Evolutionary conservation across 2,113 vertebrate species (phyloP), one percentile per base, ranked within the genome.

Genomic region (Hucho hucho): DNA sequence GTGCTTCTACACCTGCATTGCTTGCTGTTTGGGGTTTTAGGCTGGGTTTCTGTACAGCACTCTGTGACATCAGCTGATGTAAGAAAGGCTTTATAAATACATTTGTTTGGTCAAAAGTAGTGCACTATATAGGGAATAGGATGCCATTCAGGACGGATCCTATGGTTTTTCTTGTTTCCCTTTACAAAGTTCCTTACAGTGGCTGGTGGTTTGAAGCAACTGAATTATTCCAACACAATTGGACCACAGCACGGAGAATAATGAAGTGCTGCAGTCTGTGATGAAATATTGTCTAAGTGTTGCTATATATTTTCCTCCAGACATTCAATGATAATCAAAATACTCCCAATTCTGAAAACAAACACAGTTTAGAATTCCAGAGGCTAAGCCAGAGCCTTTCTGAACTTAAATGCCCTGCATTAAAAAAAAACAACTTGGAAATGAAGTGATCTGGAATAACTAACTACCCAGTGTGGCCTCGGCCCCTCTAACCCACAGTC

Each of bases 381-480:
- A 22, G 28, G 69, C 68, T 24, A 46, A 46, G 58, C 74, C 26
- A 63, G 77, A 56, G 75, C 67, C 75, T 69, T 69, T 73, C 72
- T 70, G 66, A 14, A 69, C 68, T 18, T 12, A 22, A 69, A 63
- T 26, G 58, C 24, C 68, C 64, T 63, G 49, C 9, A 22, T 47
- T 75, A 29, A 29, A 4, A 25, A 25, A 29, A 29, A 29, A 29
- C 4, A 69, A 80, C 37, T 53, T 49, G 28, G 25, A 20, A 66
- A 4, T 56, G 37, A 73, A 66, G 6, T 56, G 37, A 73, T n/a
- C 56, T 63, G 64, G 28, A 73, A 68, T 43, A 20, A 69, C 58
- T 64, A 43, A 70, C 61, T 64, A 43, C 74, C 59, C 28, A 61
- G 25, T 75, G 70, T 53, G 70, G 43, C 72, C 76, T 82, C 65